Base-by-base conservation (phyloP, 2,113 vertebrate species). In the Malurus elegans region DNA sequence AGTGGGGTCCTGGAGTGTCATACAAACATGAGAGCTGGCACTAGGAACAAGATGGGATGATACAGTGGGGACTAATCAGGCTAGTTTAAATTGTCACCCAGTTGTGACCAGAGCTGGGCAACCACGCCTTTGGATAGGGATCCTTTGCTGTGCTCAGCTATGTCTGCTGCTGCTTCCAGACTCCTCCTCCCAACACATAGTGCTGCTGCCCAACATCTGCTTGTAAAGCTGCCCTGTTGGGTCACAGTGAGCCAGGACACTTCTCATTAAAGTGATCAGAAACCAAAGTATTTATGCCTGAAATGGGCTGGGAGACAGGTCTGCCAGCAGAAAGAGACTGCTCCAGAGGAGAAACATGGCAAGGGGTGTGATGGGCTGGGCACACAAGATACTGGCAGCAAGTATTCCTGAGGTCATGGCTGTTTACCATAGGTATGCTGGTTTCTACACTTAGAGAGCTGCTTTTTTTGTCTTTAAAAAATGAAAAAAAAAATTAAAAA, bases 151-250 rank as follows among this genome's bases (percentile, higher is more conserved):
- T 28, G 47, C 38, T 62, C 47, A 58, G 56, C 12, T 15, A 20
- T 18, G 53, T 36, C 18, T 67, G 13, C 57, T 51, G 26, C 47
- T 47, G 24, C 29, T 82, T 48, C 24, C 66, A 64, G 47, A 12
- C 34, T 45, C 31, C 31, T 79, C 71, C 29, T 73, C 31, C 42
- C 67, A 42, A n/a, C 11, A 40, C 47, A 47, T 0, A 1, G 18
- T 29, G 64, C 48, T 80, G 19, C 29, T 73, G 58, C 20, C 34
- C 0, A 0, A 31, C 10, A 48, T 21, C 24, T 34, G 19, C 29
- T 81, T 14, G 23, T 5, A 56, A 48, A 64, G n/a, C 53, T 88
- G 48, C 21, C 20, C 16, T 1, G 2, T 32, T 40, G 56, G 28
- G 16, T 20, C 75, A 23, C 31, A n/a, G 44, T 5, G 21, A 90